Conservation (phyloP, 64 coral and sea anemone genomes). For the Stichodactyla helianthus region DNA sequence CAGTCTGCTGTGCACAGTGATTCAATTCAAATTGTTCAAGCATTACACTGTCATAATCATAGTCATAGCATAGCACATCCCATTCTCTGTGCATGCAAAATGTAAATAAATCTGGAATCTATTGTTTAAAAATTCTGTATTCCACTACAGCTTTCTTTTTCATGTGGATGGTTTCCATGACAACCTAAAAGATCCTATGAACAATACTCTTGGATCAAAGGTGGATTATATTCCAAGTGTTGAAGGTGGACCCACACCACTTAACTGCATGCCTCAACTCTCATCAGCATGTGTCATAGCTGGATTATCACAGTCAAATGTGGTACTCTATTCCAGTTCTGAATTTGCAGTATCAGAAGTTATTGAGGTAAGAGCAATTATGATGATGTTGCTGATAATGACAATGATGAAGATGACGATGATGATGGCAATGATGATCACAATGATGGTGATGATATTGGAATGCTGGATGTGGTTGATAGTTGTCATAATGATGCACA, state of each 20-base stretch:
- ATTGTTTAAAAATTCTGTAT: neutral
- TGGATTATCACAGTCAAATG: conserved; percentile 19
- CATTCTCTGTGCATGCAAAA: no score
- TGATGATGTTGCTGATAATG: neutral
- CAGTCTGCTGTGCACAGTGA: no score
- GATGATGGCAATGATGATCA: no score
- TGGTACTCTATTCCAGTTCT: conserved; percentile 53
- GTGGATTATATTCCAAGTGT: neutral
- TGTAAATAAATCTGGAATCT: no score
- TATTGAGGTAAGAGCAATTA: conserved; percentile 38
- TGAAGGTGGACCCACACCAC: neutral
- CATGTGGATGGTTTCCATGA: conserved; percentile 62
- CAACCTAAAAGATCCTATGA: neutral
- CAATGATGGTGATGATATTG: no score
- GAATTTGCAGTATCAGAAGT: conserved; percentile 65
- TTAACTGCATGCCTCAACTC: conserved; percentile 43
- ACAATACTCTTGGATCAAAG: neutral
- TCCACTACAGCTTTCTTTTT: conserved; percentile 33
- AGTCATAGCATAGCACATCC: no score
- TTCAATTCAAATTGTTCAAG: no score
- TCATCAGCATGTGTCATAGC: conserved; percentile 47
- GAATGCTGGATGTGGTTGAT: neutral
- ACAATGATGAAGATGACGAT: neutral
- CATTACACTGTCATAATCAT: no score
- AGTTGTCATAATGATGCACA: neutral